Conservation (phyloP, 1,140 invertebrate genomes). For the Ladona fulva region DNA sequence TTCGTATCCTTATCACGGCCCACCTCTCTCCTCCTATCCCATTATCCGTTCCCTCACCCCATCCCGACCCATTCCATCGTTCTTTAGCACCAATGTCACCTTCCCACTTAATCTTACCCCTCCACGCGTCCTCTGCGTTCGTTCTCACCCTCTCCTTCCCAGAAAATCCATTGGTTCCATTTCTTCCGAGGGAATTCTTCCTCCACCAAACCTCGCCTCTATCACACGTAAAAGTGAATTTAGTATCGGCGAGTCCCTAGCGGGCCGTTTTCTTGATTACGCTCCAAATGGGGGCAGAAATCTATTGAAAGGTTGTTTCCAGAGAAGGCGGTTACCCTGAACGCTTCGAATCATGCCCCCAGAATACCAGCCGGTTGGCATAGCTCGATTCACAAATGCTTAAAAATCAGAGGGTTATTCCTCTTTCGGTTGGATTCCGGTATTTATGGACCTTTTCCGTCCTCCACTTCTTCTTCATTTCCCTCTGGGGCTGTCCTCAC, state of each 20-base stretch:
- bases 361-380: too few relatives aligned
- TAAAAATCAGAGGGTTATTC: too few relatives aligned
- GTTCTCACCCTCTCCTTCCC: neutral
- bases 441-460: too few relatives aligned
- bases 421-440: too few relatives aligned
- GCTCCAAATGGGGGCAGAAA: neutral
- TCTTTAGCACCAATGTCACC: neutral
- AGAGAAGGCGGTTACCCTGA: neutral
- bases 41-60: conserved; percentile 7
- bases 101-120: too few relatives aligned
- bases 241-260: conserved; percentile 5
- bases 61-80: neutral
- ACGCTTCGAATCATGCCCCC: neutral
- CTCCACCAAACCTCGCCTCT: neutral
- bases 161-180: neutral
- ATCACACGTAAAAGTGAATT: conserved; percentile 13
- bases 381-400: too few relatives aligned
- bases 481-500: too few relatives aligned
- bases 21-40: conserved; percentile 20
- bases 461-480: too few relatives aligned
- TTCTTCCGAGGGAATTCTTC: neutral
- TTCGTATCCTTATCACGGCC: neutral
- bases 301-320: neutral
- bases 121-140: neutral
- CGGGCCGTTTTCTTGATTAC: conserved; percentile 14